These are phyloP conservation scores for Halocynthia aurantium DNA, from an alignment of 23 tunicate genomes.

Conservation along the genomic window DNA sequence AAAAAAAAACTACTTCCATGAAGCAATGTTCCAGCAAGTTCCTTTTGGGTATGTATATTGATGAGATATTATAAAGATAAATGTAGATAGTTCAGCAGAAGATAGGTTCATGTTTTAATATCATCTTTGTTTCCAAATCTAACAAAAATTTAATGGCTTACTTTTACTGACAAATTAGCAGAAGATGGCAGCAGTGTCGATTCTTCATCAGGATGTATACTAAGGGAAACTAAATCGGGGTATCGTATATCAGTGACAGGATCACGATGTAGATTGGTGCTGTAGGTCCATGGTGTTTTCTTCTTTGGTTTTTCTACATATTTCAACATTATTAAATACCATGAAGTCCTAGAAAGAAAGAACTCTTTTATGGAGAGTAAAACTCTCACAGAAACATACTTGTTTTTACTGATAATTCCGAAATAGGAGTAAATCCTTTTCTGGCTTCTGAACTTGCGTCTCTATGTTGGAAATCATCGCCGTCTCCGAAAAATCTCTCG, in stretches of 20 bases:
- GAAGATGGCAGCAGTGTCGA: slow-evolving; percentile 15
- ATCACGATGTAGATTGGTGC: slow-evolving; percentile 45
- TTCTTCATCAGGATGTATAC: slow-evolving; percentile 38
- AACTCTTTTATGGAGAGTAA: too few relatives aligned
- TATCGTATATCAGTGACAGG: slow-evolving; percentile 46
- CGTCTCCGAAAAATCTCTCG: too few relatives aligned
- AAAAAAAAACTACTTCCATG: too few relatives aligned
- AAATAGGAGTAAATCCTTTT: too few relatives aligned
- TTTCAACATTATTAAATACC: too few relatives aligned
- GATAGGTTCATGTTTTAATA: background rate
- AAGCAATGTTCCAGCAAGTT: too few relatives aligned
- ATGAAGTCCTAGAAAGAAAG: too few relatives aligned
- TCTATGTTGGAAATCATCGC: too few relatives aligned
- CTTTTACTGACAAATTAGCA: slow-evolving; percentile 2
- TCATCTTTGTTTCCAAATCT: background rate
- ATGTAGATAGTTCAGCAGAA: background rate
- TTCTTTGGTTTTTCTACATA: too few relatives aligned
- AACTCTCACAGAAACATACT: too few relatives aligned
- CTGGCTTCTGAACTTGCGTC: too few relatives aligned
- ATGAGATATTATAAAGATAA: background rate
- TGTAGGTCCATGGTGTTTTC: slow-evolving; percentile 47
- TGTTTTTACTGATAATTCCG: too few relatives aligned
- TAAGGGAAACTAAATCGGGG: slow-evolving; percentile 17
- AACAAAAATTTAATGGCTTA: background rate
- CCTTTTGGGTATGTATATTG: background rate